Evolutionary conservation across 2,113 vertebrate species (phyloP).

Genomic region (Seriola quinqueradiata): DNA sequence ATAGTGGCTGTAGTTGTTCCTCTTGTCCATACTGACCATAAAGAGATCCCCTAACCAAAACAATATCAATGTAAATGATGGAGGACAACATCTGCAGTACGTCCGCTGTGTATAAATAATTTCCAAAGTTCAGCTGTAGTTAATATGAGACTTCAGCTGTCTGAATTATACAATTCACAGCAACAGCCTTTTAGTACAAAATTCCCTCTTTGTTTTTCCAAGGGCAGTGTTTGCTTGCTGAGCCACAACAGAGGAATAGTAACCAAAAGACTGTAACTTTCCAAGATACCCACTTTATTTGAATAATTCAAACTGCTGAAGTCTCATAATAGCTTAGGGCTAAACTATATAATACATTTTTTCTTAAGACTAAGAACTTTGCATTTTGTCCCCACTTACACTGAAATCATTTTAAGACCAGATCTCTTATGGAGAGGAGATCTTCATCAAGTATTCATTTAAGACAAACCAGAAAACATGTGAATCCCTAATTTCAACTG

Average conservation of each 20-base stretch:
- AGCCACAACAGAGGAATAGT: background rate
- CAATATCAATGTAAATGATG: background rate
- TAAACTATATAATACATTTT: background rate
- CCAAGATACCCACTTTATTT: background rate
- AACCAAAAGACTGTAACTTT: background rate
- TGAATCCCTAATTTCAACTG: background rate
- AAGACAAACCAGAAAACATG: background rate
- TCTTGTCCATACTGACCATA: background rate
- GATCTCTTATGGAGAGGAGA: no score
- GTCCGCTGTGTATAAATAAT: background rate
- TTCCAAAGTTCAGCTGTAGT: background rate
- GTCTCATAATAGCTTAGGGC: background rate
- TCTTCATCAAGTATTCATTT: background rate
- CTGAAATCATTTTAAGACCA: background rate
- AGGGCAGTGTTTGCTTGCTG: background rate
- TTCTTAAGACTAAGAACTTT: background rate
- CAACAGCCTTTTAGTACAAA: background rate
- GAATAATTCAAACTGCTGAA: background rate
- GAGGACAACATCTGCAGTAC: background rate
- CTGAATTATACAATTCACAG: background rate
- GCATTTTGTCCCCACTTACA: background rate
- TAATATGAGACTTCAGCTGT: background rate
- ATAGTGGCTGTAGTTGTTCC: background rate
- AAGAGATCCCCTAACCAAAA: background rate
- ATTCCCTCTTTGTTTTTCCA: background rate